Evolutionary conservation across 2,888 invertebrate species (phyloP).

Genomic region (Tipula confusa): DNA sequence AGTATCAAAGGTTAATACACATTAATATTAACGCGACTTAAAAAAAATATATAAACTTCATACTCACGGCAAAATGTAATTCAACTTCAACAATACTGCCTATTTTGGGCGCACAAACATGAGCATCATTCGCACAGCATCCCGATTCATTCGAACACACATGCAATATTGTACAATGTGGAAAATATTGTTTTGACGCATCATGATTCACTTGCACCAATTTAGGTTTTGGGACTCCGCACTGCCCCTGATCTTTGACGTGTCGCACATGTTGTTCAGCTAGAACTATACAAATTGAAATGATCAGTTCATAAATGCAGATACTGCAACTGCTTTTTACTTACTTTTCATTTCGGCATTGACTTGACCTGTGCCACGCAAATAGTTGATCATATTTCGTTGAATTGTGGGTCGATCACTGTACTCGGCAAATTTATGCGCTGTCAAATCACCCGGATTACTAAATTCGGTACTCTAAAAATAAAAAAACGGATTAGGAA

Average conservation of each 20-base stretch:
- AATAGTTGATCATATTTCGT: background rate
- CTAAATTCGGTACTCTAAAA: background rate
- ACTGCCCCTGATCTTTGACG: background rate
- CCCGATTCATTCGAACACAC: conserved; percentile 84
- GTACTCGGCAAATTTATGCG: background rate
- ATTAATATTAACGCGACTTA: background rate
- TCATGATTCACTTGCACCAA: conserved; percentile 36
- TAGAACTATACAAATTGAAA: conserved; percentile 12
- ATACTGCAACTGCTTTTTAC: background rate
- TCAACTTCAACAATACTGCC: conserved; percentile 50
- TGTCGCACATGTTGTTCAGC: background rate
- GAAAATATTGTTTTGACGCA: conserved; percentile 68
- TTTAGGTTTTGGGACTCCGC: background rate
- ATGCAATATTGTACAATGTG: conserved; percentile 80
- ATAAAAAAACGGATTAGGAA: background rate
- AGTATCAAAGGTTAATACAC: background rate
- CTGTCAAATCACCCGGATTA: background rate
- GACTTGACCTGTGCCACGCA: background rate
- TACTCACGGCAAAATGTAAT: conserved; percentile 78
- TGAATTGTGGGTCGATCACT: background rate
- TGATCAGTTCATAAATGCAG: background rate
- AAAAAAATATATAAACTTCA: too few relatives aligned
- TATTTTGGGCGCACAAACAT: conserved; percentile 73
- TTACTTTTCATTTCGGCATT: conserved; percentile 6
- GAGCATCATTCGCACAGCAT: conserved; percentile 69